Conservation (phyloP, 2,797 vertebrate species). For the Danio choprae region DNA sequence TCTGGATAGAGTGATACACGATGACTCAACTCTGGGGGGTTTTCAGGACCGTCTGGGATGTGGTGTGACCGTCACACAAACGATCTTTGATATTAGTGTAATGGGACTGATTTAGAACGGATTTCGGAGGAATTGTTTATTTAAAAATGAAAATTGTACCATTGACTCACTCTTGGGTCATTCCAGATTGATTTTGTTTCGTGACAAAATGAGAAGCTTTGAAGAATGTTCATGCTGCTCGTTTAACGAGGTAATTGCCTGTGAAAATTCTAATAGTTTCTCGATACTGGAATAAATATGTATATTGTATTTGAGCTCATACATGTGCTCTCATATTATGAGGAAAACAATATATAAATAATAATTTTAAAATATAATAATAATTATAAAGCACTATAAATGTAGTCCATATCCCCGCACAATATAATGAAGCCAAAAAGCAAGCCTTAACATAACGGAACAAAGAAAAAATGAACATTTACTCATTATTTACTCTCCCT, state of each 20-base stretch:
- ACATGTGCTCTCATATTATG: too few species aligned
- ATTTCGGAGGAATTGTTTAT: not conserved
- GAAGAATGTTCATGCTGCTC: constrained; percentile 5
- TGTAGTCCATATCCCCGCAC: not conserved
- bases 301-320: too few species aligned
- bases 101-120: not conserved
- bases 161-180: not conserved
- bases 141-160: not conserved
- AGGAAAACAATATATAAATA: too few species aligned
- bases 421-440: not conserved
- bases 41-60: not conserved
- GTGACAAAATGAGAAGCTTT: not conserved
- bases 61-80: not conserved
- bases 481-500: too few species aligned
- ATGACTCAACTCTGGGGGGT: constrained; percentile 20
- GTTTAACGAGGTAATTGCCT: not conserved
- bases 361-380: too few species aligned
- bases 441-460: not conserved
- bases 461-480: too few species aligned
- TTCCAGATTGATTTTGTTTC: not conserved
- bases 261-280: too few species aligned
- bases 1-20: constrained; percentile 24
- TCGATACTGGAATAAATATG: too few species aligned
- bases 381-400: not conserved
- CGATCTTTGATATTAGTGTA: not conserved